Evolutionary conservation across 2,797 vertebrate genomes (phyloP), one percentile per base, ranked within the genome.

Genomic region (Anomalospiza imberbis): DNA sequence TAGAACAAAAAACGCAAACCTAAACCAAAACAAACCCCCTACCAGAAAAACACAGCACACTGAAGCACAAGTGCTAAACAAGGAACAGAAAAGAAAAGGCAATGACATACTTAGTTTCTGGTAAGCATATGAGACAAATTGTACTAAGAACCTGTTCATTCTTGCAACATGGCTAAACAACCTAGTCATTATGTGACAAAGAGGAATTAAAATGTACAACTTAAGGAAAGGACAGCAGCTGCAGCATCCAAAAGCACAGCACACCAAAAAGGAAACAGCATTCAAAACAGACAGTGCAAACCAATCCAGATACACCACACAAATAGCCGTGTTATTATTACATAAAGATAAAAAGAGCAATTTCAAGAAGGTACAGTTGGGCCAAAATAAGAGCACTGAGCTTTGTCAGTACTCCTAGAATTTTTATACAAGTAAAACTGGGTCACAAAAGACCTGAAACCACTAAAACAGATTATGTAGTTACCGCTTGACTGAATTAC

Each of bases 1-100:
- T 22, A 31, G 4, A 53, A 45, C 0, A 2, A 1, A 45, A 15
- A 13, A 0, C 8, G 8, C 16, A 13, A 21, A 54, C 17, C 25
- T 18, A 74, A 4, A 18, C 6, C 17, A 25, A 25, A 57, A 21
- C 0, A 0, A 42, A 2, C 4, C 3, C 21, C 12, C 9, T 13
- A 42, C 6, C 10, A 47, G 38, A 87, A 68, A 34, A 73, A 68
- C 15, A 68, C 15, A 77, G 22, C 22, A 40, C 13, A n/a, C 40
- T 34, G 51, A 70, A 62, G 24, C 16, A 34, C 4, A 26, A 47
- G 22, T 14, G 3, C 4, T 13, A 81, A 72, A 81, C 1, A 21
- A 36, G 9, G 60, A 75, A 32, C 3, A 44, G 44, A 26, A 51
- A 44, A 44, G 44, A 26, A 51, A 44, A 25, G 5, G 7, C 11